phyloP scores from a whole-genome alignment of 2,888 invertebrate species.

The Nomada flava region DNA sequence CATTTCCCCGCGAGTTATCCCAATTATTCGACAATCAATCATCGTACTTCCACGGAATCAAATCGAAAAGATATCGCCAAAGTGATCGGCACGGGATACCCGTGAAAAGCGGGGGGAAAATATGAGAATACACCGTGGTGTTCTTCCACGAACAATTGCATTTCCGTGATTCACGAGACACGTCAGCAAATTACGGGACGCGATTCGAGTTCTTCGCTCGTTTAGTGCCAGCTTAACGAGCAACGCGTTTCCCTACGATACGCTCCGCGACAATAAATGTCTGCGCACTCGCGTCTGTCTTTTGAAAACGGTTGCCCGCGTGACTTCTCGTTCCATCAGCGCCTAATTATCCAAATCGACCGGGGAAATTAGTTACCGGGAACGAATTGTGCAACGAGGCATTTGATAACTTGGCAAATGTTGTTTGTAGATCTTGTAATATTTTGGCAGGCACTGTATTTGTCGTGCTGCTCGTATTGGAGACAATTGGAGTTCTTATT shows the following conservation, averaged over 20 bases:
- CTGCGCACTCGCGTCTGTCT: slow-evolving; percentile 1
- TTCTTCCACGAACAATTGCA: not conserved
- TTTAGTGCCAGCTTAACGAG: slow-evolving; percentile 10
- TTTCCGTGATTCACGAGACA: not conserved
- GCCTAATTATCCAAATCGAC: not conserved
- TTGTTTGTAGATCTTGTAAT: too few species aligned
- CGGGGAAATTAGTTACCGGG: too few species aligned
- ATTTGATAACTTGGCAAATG: too few species aligned
- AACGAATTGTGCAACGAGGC: too few species aligned
- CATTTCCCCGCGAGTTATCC: too few species aligned
- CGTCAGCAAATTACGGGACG: not conserved
- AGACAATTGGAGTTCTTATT: too few species aligned
- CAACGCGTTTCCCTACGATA: slow-evolving; percentile 3
- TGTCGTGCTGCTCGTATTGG: too few species aligned
- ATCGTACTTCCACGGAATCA: too few species aligned
- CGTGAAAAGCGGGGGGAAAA: not conserved
- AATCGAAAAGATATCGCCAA: not conserved
- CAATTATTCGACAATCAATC: too few species aligned
- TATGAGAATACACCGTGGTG: not conserved
- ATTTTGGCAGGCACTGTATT: too few species aligned
- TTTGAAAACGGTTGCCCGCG: not conserved
- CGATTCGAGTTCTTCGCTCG: slow-evolving; percentile 4
- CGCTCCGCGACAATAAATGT: slow-evolving; percentile 12
- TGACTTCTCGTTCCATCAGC: not conserved
- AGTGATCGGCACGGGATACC: not conserved